Percentiles rank a stretch among this genome's conserved stretches.
Evolutionary conservation across 2,888 invertebrate genomes (phyloP).

Genomic region (Eretmocerus hayati): DNA sequence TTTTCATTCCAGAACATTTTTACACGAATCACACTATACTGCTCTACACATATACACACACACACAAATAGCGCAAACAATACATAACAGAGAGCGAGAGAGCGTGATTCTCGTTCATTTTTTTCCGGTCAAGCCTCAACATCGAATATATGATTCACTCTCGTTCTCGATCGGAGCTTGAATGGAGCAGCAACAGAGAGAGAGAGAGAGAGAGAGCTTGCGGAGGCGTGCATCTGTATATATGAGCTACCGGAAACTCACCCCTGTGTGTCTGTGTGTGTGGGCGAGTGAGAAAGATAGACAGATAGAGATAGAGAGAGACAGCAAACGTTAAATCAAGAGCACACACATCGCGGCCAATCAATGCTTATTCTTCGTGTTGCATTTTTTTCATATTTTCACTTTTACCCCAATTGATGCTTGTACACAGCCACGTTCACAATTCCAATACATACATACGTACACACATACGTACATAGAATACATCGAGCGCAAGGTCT

Average conservation of each 20-base stretch:
- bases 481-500: neutral
- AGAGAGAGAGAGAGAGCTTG: too few species aligned
- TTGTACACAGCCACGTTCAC: neutral
- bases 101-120: conserved; percentile 9
- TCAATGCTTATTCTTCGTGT: conserved; percentile 23
- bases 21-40: neutral
- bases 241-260: too few species aligned
- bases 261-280: too few species aligned
- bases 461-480: neutral
- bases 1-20: neutral
- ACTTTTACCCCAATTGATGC: conserved; percentile 21
- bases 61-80: conserved; percentile 13
- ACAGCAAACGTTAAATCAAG: neutral
- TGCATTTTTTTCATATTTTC: conserved; percentile 25
- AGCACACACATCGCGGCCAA: conserved; percentile 8
- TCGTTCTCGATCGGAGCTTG: conserved; percentile 34
- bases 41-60: neutral
- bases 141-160: conserved; percentile 36
- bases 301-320: neutral
- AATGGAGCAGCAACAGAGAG: too few species aligned
- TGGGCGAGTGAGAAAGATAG: neutral
- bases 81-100: conserved; percentile 15
- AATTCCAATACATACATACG: neutral
- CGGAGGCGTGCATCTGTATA: too few species aligned
- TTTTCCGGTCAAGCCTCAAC: conserved; percentile 7